Base-by-base conservation (phyloP, 2,113 vertebrate genomes). In the Rhinopomastus cyanomelas region DNA sequence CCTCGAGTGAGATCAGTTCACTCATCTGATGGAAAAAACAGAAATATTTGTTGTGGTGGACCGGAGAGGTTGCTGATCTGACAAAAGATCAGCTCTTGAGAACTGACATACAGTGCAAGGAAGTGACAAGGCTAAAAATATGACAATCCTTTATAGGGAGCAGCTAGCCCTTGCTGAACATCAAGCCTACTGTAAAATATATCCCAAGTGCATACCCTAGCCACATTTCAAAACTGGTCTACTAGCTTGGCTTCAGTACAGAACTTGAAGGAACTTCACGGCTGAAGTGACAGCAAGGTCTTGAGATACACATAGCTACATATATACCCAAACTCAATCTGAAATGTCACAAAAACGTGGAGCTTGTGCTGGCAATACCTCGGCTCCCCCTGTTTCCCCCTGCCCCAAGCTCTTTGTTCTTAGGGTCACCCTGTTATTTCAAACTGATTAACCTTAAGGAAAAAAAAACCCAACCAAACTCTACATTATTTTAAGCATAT, bases 291-390 rank as follows among this genome's bases (percentile, higher is more conserved):
- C 72, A 49, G 18, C 9, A 88, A 75, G 27, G 39, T 53, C 62
- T 72, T 34, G 19, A 17, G 46, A 69, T 78, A 69, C 57, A 8
- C 8, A 12, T 15, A 11, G 36, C n/a, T 9, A 23, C 34, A 21
- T 4, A 2, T 7, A 59, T 1, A 21, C 48, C 42, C 42, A n/a
- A 15, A 4, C 27, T 74, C 0, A 0, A 16, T 72, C 13, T 57
- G 36, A 89, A 62, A n/a, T 17, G 48, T 36, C 64, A 78, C 42
- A 65, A 20, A 65, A 61, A 44, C 0, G 0, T 1, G 12, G 52
- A 71, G 23, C 61, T 55, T 84, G 34, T 42, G 83, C 64, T 77
- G 61, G 20, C 81, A 88, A 71, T 25, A 39, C 32, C 57, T 67
- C 56, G 48, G 76, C 13, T 85, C 75, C 73, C 36, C 37, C 64